These are phyloP conservation scores for Dynastes tityus DNA, from an alignment of 2,888 invertebrate genomes.

Conservation along the genomic window DNA sequence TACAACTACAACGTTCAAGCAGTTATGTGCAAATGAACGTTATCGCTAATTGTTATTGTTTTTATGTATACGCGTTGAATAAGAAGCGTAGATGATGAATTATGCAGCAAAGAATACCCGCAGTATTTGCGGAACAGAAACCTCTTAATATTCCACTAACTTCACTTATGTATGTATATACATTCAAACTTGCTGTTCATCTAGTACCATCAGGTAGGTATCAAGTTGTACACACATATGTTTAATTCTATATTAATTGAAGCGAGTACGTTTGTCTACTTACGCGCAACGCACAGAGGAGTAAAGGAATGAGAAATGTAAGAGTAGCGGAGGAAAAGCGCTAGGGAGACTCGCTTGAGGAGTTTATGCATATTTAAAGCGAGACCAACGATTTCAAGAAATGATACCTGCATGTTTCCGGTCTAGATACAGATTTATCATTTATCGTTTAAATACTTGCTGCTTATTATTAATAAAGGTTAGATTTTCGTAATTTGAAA, in stretches of 20 bases:
- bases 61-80: slow-evolving; percentile 9
- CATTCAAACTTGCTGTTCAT: slow-evolving; percentile 1
- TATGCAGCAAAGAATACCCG: slow-evolving; percentile 26
- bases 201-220: background rate
- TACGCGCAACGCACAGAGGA: slow-evolving; percentile 17
- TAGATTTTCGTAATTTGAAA: slow-evolving; percentile 13
- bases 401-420: slow-evolving; percentile 45
- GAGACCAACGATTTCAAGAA: slow-evolving; percentile 39
- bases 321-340: slow-evolving; percentile 33
- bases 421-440: slow-evolving; percentile 50
- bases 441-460: slow-evolving; percentile 45
- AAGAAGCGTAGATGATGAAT: slow-evolving; percentile 27
- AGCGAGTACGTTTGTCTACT: slow-evolving; percentile 29
- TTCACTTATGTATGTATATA: slow-evolving; percentile 1
- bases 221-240: background rate
- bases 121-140: slow-evolving; percentile 29
- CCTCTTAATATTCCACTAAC: slow-evolving; percentile 22
- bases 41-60: slow-evolving; percentile 35
- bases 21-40: slow-evolving; percentile 10
- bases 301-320: slow-evolving; percentile 18
- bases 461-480: slow-evolving; percentile 15
- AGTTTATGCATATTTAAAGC: slow-evolving; percentile 48
- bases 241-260: slow-evolving; percentile 45
- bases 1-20: slow-evolving; percentile 6
- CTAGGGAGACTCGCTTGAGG: slow-evolving; percentile 50